A percentile compares a stretch with the other conserved stretches of the same genome.
Conservation (phyloP, 1,140 invertebrate genomes). For the Venturia canescens region DNA sequence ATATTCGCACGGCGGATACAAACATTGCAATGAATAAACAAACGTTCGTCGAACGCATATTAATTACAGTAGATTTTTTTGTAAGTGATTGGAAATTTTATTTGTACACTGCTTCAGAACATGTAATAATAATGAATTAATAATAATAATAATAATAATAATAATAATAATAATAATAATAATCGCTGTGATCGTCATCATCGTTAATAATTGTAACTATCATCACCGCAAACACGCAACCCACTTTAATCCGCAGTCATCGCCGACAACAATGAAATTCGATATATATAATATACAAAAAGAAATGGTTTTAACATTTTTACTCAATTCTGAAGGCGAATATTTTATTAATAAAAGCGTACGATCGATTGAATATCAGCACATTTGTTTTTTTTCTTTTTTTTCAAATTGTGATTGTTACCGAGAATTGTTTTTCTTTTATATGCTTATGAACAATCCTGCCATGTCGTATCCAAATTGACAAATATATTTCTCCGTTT, state of each 20-base stretch:
- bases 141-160: conserved; percentile 46
- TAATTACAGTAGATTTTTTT: conserved; percentile 39
- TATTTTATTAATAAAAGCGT: conserved; percentile 32
- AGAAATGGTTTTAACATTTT: conserved; percentile 47
- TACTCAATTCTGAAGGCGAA: conserved; percentile 29
- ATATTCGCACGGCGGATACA: not conserved
- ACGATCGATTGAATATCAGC: conserved; percentile 24
- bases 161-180: conserved; percentile 48
- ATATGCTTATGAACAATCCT: not conserved
- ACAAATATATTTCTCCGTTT: no score
- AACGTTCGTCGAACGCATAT: conserved; percentile 13
- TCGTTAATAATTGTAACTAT: conserved; percentile 45
- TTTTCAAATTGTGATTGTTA: not conserved
- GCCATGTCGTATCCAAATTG: no score
- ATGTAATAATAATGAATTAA: conserved; percentile 48
- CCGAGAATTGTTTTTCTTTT: not conserved
- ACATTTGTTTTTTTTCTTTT: not conserved
- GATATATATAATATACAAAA: conserved; percentile 50
- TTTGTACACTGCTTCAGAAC: conserved; percentile 51
- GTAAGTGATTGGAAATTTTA: conserved; percentile 53
- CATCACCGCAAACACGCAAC: conserved; percentile 38
- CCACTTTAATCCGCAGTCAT: conserved; percentile 13
- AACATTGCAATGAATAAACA: not conserved
- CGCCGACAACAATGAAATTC: conserved; percentile 48
- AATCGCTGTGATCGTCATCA: conserved; percentile 46